A percentile compares a stretch with the other conserved stretches of the same genome.
Evolutionary conservation across 2,113 vertebrate species (phyloP).

Genomic region (Zosterops pallidus): DNA sequence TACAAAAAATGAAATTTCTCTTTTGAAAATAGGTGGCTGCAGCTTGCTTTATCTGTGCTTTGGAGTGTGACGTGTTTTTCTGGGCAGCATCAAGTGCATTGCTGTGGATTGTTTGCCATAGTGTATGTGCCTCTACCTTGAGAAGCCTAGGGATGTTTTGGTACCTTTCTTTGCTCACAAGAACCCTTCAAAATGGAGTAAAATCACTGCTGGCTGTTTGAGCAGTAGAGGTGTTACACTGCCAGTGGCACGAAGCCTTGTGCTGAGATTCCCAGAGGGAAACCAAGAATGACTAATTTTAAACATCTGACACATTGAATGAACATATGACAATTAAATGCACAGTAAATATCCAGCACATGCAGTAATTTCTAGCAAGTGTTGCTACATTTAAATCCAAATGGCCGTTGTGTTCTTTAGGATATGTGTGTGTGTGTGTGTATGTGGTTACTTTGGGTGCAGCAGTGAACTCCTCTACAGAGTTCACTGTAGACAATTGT

Average conservation of each 20-base stretch:
- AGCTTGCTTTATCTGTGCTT: not conserved
- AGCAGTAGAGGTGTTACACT: not conserved
- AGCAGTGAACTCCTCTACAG: not conserved
- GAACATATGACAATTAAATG: not conserved
- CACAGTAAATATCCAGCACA: not conserved
- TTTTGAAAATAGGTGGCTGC: not conserved
- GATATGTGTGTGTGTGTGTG: not conserved
- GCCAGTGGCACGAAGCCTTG: not conserved
- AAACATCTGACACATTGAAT: not conserved
- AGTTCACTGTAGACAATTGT: not conserved
- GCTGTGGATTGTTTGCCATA: not conserved
- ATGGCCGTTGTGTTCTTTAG: not conserved
- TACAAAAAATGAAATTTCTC: not conserved
- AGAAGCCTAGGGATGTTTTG: not conserved
- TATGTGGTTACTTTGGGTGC: not conserved
- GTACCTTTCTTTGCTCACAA: not conserved
- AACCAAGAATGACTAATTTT: not conserved
- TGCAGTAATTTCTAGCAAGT: not conserved
- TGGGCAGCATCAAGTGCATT: not conserved
- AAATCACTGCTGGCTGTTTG: not conserved
- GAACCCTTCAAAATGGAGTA: not conserved
- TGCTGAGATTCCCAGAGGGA: not conserved
- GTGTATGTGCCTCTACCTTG: not conserved
- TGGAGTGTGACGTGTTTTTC: not conserved
- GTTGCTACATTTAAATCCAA: not conserved